Evolutionary conservation across 2,888 invertebrate genomes (phyloP).

Genomic region (Nomada hirtipes): DNA sequence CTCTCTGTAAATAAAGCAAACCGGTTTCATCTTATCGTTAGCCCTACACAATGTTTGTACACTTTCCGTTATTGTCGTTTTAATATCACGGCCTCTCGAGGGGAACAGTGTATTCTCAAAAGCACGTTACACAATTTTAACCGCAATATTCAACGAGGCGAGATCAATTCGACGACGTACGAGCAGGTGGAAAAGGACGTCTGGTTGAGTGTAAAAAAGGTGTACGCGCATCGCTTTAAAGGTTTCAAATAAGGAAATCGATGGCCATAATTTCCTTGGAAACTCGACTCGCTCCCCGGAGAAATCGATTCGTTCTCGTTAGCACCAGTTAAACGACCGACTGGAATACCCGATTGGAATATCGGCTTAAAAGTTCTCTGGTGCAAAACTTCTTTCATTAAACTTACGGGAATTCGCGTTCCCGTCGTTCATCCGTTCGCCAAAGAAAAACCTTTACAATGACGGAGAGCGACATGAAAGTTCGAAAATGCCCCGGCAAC

Average conservation of each 20-base stretch:
- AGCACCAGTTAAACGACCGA: constrained; percentile 58
- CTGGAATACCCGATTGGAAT: constrained; percentile 56
- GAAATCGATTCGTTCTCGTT: constrained; percentile 68
- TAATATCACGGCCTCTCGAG: too few relatives aligned
- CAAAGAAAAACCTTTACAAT: constrained; percentile 8
- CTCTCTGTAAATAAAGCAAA: too few relatives aligned
- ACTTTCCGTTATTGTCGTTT: not conserved
- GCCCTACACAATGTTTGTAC: not conserved
- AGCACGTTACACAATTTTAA: not conserved
- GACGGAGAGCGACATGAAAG: constrained; percentile 19
- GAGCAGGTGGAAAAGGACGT: not conserved
- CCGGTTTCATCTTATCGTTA: not conserved
- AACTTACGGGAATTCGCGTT: constrained; percentile 57
- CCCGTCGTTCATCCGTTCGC: not conserved
- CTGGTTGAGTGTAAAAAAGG: not conserved
- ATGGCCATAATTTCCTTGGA: constrained; percentile 47
- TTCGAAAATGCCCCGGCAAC: constrained; percentile 13
- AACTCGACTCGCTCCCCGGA: constrained; percentile 32
- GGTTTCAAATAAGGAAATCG: constrained; percentile 32
- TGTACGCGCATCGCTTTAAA: constrained; percentile 18
- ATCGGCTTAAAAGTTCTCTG: constrained; percentile 65
- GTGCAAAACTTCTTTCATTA: constrained; percentile 69
- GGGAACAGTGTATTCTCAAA: too few relatives aligned
- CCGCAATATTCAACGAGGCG: not conserved
- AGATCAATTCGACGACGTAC: not conserved